Base-by-base conservation (phyloP, 2,113 vertebrate genomes). In the Dicentrarchus labrax region DNA sequence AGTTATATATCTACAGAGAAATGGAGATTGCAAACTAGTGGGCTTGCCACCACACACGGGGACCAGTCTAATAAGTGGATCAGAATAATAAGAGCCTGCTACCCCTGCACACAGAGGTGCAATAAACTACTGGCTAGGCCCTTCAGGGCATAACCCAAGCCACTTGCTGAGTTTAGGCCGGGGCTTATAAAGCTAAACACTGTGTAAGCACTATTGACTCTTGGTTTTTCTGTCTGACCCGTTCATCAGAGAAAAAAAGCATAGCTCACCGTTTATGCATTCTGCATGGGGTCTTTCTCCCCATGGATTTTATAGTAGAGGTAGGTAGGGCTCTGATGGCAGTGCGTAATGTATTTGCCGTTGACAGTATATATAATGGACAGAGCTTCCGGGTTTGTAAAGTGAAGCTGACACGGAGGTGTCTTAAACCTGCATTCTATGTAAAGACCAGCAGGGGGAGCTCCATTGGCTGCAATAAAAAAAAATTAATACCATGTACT, bases 61-160 rank as follows among this genome's bases (percentile, higher is more conserved):
- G 89, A 93, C 78, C 73, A 54, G 83, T 86, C 79, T 83, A 89
- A 91, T 91, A 87, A 86, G 87, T 85, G 83, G 82, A 91, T 90
- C 8, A 51, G 82, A 93, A 91, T 91, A 90, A 91, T 87, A 88
- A 89, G 81, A 83, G 83, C 81, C 51, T 79, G 76, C 87, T 83
- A 80, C 88, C 78, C 84, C 86, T 88, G 86, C 91, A 90, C 90
- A 84, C 82, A 47, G 43, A 82, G 72, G 82, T 16, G 41, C 84
- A 91, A 87, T 93, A 91, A 94, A 89, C 67, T 59, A 88, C 48
- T 1, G 60, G 77, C 48, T 77, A 38, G 80, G 83, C 39, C 78
- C 79, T 88, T 87, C 57, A 84, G 90, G 92, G 85, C 80, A 87
- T 67, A 80, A 71, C 78, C 90, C 60, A 30, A 80, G 89, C 83